Base-by-base conservation (phyloP, 2,888 invertebrate genomes). In the Ctena decussata region DNA sequence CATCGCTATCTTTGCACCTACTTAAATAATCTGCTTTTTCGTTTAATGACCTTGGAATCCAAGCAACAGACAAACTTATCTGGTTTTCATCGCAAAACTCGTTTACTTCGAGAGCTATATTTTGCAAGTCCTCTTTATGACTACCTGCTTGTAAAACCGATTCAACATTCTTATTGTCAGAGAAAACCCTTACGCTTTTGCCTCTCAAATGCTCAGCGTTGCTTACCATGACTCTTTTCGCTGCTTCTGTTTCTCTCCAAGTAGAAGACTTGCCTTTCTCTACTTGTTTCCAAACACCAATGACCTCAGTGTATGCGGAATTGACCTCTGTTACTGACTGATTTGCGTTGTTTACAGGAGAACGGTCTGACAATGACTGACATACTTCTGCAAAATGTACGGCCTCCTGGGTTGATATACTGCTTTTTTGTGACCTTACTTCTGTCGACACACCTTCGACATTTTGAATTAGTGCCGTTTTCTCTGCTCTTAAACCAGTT, bases 21-120 rank as follows among this genome's bases (percentile, higher is more conserved):
- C 35, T 70, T 11, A 70, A 39, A 70, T 12, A 5, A 39, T 70
- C 70, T n/a, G 70, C 70, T 24, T 39, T 18, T n/a, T 70, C 21
- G 35, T 70, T 70, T 35, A 35, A 0, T 6, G 3, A 18, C 35
- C 70, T 70, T 2, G 70, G 70, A 8, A 75, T 57, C 75, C 75
- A 75, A 35, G 30, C 75, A n/a, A 35, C 18, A 21, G 37, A 30
- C 2, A 75, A 8, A 0, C 0, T 18, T 18, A 75, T 57, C 35
- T 53, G 53, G 27, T 35, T 24, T 24, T 57, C 27, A 39, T 57
- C 57, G 37, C 53, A 37, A 12, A 57, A 24, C 46, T n/a, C 35
- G 39, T 75, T 75, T 32, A 75, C n/a, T 32, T 39, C 75, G 5
- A 32, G 21, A 37, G 75, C 75, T 37, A 57, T 57, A 32, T 57